phyloP scores from a whole-genome alignment of 1,140 invertebrate genomes.

The Stenopsyche tienmushanensis region DNA sequence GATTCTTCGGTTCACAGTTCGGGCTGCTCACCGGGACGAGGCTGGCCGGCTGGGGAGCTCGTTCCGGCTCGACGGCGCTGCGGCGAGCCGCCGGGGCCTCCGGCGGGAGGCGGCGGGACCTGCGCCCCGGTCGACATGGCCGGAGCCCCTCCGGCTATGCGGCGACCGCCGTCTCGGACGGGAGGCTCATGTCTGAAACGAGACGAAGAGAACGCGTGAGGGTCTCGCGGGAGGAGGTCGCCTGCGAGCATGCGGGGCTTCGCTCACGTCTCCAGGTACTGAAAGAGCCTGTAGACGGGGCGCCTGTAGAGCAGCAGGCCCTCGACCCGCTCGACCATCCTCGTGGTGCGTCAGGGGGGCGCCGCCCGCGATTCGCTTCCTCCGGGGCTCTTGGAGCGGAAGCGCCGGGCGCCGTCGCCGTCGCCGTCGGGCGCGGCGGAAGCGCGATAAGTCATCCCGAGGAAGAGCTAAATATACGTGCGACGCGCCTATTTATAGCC shows the following conservation, averaged over 20 bases:
- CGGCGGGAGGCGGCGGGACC: conserved; percentile 26
- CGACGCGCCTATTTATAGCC: neutral
- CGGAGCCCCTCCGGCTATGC: conserved; percentile 47
- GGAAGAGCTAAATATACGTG: neutral
- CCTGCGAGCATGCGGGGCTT: too few species aligned
- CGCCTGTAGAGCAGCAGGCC: conserved; percentile 72
- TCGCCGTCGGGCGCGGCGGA: neutral
- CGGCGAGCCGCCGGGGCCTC: conserved; percentile 31
- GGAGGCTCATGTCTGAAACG: conserved; percentile 63
- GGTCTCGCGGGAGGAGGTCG: too few species aligned
- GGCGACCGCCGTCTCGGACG: conserved; percentile 54
- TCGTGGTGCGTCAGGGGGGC: conserved; percentile 20
- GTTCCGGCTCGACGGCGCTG: conserved; percentile 32
- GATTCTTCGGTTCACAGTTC: too few species aligned
- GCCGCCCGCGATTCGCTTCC: too few species aligned
- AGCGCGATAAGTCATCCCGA: neutral
- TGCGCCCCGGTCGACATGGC: conserved; percentile 49
- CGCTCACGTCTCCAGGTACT: conserved; percentile 75
- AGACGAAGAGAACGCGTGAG: too few species aligned
- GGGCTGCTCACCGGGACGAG: too few species aligned
- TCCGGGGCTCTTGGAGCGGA: too few species aligned
- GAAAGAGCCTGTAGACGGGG: conserved; percentile 73
- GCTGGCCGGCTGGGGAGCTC: conserved; percentile 10
- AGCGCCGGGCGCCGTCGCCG: neutral
- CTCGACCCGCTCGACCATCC: conserved; percentile 65